Percentiles rank a stretch among this genome's conserved stretches.
Conservation (phyloP, 1,140 invertebrate species). For the Bombus affinis region DNA sequence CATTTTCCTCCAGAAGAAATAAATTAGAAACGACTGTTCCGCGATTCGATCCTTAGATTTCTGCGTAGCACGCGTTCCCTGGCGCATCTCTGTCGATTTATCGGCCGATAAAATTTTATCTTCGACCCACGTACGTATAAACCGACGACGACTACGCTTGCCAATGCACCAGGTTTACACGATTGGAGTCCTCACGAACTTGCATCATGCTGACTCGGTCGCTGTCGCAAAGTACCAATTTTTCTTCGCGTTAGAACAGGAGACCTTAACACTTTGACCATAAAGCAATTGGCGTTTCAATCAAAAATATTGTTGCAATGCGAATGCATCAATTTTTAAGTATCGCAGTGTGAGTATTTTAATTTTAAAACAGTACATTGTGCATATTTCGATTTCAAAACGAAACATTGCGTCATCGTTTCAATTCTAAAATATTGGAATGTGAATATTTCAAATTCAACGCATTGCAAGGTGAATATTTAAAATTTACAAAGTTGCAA, state of each 20-base stretch:
- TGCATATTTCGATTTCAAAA: no score
- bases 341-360: no score
- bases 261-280: no score
- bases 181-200: background rate
- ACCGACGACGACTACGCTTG: background rate
- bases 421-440: no score
- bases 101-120: slow-evolving; percentile 36
- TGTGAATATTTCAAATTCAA: no score
- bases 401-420: no score
- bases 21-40: background rate
- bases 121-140: slow-evolving; percentile 5
- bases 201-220: background rate
- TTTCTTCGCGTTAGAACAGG: background rate
- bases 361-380: no score
- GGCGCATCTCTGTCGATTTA: slow-evolving; percentile 9
- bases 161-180: background rate
- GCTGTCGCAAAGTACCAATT: background rate
- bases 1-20: background rate
- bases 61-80: slow-evolving; percentile 15
- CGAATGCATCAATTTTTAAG: no score
- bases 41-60: slow-evolving; percentile 14
- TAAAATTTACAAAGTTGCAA: no score
- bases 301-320: no score
- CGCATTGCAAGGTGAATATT: no score
- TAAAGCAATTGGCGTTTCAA: no score